Conservation (phyloP, 2,113 vertebrate genomes). For the Protobothrops mucrosquamatus region DNA sequence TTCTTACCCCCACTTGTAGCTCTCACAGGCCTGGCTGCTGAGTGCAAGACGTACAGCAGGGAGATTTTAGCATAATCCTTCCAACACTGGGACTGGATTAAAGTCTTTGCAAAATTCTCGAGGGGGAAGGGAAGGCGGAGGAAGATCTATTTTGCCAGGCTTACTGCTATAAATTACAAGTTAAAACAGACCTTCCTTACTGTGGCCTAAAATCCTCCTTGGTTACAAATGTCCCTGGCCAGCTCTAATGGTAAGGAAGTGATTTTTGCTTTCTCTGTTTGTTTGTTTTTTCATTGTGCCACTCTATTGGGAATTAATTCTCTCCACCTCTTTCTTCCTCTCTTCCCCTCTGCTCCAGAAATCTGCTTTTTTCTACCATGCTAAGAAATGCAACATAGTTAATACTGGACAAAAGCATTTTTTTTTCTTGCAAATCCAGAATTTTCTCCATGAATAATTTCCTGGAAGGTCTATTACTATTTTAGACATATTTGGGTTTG, state of each 20-base stretch:
- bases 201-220: slow-evolving; percentile 24
- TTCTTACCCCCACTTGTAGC: slow-evolving; percentile 68
- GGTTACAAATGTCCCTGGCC: slow-evolving; percentile 55
- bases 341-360: slow-evolving; percentile 48
- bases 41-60: slow-evolving; percentile 27
- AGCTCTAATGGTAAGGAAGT: slow-evolving; percentile 25
- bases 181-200: background rate
- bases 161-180: background rate
- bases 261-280: slow-evolving; percentile 24
- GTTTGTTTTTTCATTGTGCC: background rate
- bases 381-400: slow-evolving; percentile 69
- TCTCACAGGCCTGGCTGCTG: slow-evolving; percentile 26
- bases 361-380: slow-evolving; percentile 53
- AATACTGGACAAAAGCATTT: slow-evolving; percentile 80
- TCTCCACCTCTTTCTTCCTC: background rate
- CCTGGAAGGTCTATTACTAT: slow-evolving; percentile 68
- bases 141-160: slow-evolving; percentile 16
- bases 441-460: slow-evolving; percentile 79
- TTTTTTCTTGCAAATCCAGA: slow-evolving; percentile 75
- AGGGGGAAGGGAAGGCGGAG: slow-evolving; percentile 14
- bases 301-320: slow-evolving; percentile 4
- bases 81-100: slow-evolving; percentile 55
- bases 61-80: slow-evolving; percentile 50
- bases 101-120: slow-evolving; percentile 61
- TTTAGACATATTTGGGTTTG: slow-evolving; percentile 73